A percentile compares a stretch with the other conserved stretches of the same genome.
phyloP scores from a whole-genome alignment of 2,113 vertebrate species.

The Ceyx cyanopectus region DNA sequence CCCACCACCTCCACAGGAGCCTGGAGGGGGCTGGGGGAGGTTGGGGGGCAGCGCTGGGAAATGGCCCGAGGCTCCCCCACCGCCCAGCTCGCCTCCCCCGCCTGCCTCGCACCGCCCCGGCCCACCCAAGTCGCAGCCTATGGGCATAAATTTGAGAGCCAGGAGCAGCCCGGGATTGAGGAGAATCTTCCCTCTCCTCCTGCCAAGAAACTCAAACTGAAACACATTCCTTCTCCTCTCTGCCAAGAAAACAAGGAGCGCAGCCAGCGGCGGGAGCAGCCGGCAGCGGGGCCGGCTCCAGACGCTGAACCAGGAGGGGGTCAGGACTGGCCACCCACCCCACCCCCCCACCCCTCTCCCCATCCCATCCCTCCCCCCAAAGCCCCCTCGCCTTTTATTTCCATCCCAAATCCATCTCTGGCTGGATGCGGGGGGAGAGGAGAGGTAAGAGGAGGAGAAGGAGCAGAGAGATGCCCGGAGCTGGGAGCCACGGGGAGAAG shows the following conservation, averaged over 20 bases:
- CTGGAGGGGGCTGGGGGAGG: neutral
- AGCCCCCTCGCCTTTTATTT: conserved; percentile 35
- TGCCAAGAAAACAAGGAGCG: conserved; percentile 69
- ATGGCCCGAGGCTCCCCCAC: neutral
- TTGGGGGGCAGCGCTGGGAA: neutral
- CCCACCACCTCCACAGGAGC: too few relatives aligned
- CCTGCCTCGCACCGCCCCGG: conserved; percentile 47
- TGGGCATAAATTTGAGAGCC: conserved; percentile 74
- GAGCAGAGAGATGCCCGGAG: neutral
- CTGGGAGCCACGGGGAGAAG: fast-evolving
- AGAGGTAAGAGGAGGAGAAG: neutral
- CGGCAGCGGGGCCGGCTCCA: conserved; percentile 10
- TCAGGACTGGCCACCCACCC: conserved; percentile 12
- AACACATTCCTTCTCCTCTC: conserved; percentile 68
- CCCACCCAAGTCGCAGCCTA: conserved; percentile 76
- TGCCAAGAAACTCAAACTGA: conserved; percentile 77
- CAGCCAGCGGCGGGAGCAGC: conserved; percentile 53
- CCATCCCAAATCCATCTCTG: conserved; percentile 48
- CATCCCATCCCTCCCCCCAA: too few relatives aligned
- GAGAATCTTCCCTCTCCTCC: conserved; percentile 63
- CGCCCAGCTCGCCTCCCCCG: conserved; percentile 50
- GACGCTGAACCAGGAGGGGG: conserved; percentile 28
- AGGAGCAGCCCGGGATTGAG: conserved; percentile 60
- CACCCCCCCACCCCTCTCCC: neutral
- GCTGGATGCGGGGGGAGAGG: neutral